These are phyloP conservation scores for Nothoprocta pentlandii DNA, from an alignment of 2,113 vertebrate species.

Conservation along the genomic window DNA sequence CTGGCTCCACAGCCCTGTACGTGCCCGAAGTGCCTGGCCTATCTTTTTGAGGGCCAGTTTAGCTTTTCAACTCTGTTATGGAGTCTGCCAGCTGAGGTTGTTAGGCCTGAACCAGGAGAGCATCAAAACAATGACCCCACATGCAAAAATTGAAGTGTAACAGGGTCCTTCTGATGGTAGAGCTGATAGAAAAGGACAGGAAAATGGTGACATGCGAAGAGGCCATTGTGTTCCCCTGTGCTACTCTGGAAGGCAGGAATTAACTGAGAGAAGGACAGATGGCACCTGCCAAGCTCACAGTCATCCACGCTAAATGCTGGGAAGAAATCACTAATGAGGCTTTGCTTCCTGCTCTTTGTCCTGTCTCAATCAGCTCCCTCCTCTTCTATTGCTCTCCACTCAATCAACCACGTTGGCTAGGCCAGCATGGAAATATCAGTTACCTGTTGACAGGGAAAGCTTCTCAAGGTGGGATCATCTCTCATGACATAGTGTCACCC, in stretches of 20 bases:
- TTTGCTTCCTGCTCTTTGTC: neutral
- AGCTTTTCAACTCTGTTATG: neutral
- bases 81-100: neutral
- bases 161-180: neutral
- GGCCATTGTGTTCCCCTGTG: neutral
- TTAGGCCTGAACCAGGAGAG: neutral
- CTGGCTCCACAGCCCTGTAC: neutral
- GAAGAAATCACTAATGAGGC: neutral
- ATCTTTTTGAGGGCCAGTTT: neutral
- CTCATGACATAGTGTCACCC: rapidly evolving
- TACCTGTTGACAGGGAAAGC: neutral
- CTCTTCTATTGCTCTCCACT: neutral
- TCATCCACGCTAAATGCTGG: neutral
- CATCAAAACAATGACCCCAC: neutral
- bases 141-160: neutral
- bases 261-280: neutral
- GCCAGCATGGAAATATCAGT: neutral
- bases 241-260: neutral
- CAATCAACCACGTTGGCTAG: neutral
- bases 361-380: neutral
- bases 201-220: neutral
- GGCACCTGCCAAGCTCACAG: neutral
- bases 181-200: neutral
- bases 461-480: neutral
- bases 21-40: neutral